Base-by-base conservation (phyloP, 1,140 invertebrate genomes). In the Microplitis demolitor region DNA sequence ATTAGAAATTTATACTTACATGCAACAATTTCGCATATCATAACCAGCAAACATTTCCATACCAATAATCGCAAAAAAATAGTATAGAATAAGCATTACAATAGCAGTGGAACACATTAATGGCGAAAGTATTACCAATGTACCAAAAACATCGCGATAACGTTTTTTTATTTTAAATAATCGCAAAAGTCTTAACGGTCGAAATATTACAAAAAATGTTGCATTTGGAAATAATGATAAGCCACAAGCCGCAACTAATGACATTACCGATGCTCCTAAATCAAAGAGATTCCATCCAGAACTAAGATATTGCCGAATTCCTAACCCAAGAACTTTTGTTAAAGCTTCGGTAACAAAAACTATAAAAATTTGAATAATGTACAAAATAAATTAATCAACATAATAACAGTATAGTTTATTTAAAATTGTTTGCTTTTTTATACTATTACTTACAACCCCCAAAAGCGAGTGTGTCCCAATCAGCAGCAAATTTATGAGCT, bases 231-330 rank as follows among this genome's bases (percentile, higher is more conserved):
- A 90, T 13, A 93, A 84, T 31, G 87, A 87, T 50, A 95, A 88
- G 33, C 90, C 84, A 70, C 92, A 87, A 0, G 93, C 90, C 6
- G 93, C 93, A 56, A 91, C 81, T 5, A 94, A 78, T 4, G 91
- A 91, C 73, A 92, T 88, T 37, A 93, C 75, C 1, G 93, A 94
- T 4, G 94, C 93, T 37, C 90, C 87, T 53, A 96, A 88, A 83
- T 97, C 95, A 85, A 94, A 96, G 14, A 93, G 88, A 85, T 97
- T 96, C 96, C 96, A 97, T 9, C 94, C 94, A 58, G 92, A 94
- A 71, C 90, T 90, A 50, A 96, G 90, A 80, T 96, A 96, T 73
- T 90, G 89, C 9, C 80, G 78, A 60, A 92, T 87, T 24, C 95
- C 95, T 54, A 93, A 86, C 5, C 91, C 94, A 74, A 94, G 86